A percentile compares a stretch with the other conserved stretches of the same genome.
Conservation (phyloP, 2,113 vertebrate species). For the Prolemur simus region DNA sequence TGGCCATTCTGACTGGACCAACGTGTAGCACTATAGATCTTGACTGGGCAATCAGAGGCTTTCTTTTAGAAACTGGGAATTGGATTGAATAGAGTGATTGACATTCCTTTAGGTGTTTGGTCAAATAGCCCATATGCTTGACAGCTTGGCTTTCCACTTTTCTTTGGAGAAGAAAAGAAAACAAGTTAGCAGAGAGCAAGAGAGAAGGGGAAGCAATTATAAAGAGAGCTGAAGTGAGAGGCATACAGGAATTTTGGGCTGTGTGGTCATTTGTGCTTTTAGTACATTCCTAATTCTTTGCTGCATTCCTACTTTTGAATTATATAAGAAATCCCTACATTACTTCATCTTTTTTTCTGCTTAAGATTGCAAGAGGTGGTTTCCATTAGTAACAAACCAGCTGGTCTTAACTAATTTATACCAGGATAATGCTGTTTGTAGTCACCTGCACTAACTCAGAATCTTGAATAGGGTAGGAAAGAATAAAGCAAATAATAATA, state of each 20-base stretch:
- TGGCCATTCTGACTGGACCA: not conserved
- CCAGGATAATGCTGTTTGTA: not conserved
- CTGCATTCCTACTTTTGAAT: not conserved
- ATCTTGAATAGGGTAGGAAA: not conserved
- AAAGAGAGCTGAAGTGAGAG: not conserved
- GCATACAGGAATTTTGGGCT: not conserved
- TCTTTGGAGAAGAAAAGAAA: not conserved
- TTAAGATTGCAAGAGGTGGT: not conserved
- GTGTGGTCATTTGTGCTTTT: not conserved
- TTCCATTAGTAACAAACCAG: constrained; percentile 22
- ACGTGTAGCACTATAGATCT: not conserved
- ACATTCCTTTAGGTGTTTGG: not conserved
- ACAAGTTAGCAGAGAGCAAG: constrained; percentile 2
- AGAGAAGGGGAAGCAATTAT: not conserved
- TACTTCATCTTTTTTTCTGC: not conserved
- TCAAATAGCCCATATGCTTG: not conserved
- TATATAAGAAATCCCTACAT: not conserved
- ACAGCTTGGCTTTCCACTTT: not conserved
- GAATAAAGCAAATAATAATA: not conserved
- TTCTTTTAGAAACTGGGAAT: not conserved
- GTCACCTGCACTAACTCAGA: not conserved
- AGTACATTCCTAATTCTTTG: not conserved
- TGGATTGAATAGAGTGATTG: not conserved
- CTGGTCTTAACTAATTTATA: not conserved
- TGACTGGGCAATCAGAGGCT: not conserved